Conservation (phyloP, 2,113 vertebrate species). For the Patagioenas fasciata region DNA sequence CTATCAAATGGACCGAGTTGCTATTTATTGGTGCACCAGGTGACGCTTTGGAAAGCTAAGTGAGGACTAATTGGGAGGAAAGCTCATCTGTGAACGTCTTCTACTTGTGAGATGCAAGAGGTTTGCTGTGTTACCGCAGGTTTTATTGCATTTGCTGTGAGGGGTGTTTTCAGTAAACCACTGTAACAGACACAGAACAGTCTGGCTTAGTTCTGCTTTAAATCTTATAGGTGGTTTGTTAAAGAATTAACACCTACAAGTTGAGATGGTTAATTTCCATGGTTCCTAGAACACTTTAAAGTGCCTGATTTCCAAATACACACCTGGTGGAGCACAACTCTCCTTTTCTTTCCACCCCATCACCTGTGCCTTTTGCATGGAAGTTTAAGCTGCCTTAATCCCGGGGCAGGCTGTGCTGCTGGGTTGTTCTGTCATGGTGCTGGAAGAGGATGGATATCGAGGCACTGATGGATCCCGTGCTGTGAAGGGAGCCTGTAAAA, state of each 20-base stretch:
- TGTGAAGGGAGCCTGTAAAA: not conserved
- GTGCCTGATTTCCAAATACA: not conserved
- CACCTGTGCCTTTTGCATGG: not conserved
- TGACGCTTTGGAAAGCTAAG: not conserved
- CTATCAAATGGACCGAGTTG: not conserved
- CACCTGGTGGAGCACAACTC: not conserved
- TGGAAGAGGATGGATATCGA: not conserved
- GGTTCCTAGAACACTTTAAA: not conserved
- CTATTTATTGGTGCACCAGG: not conserved
- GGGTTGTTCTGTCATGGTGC: not conserved
- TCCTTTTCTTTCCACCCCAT: not conserved
- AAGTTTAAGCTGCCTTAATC: not conserved
- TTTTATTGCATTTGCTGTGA: not conserved
- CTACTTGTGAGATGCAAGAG: not conserved
- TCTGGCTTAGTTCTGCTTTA: not conserved
- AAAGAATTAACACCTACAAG: not conserved
- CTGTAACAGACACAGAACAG: not conserved
- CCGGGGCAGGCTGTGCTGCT: not conserved
- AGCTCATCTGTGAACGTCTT: accelerated
- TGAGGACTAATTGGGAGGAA: not conserved
- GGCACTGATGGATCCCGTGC: not conserved
- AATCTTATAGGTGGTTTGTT: not conserved
- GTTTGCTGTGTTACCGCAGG: not conserved
- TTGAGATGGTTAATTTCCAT: not conserved
- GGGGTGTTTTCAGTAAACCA: accelerated